Percentiles rank a stretch among this genome's conserved stretches.
These are phyloP conservation scores for Eupithecia tripunctaria DNA, from an alignment of 2,888 invertebrate genomes.

Conservation along the genomic window DNA sequence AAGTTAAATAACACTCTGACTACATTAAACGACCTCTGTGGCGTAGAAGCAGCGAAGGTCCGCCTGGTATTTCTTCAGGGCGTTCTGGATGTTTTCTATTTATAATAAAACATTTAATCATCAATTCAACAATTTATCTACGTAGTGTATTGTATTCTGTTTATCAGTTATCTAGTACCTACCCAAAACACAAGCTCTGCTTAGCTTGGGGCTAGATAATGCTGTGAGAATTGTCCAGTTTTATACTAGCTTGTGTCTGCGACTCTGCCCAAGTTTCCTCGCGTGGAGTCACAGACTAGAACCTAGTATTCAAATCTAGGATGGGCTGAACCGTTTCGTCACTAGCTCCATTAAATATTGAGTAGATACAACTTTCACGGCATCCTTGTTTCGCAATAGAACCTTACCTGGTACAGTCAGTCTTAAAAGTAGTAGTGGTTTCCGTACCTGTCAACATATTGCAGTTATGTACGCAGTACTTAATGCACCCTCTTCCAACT, in stretches of 20 bases:
- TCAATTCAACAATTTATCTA: no score
- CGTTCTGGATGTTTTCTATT: no score
- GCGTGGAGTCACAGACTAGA: background rate
- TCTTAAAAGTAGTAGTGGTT: background rate
- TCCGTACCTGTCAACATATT: background rate
- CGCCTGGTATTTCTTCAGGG: no score
- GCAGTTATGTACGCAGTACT: background rate
- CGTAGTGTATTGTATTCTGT: no score
- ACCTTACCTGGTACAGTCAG: constrained; percentile 9
- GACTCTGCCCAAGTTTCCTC: background rate
- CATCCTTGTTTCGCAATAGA: constrained; percentile 28
- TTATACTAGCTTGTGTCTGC: background rate
- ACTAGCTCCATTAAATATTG: constrained; percentile 19
- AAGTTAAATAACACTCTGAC: no score
- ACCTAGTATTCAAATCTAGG: constrained; percentile 8
- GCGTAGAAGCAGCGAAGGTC: no score
- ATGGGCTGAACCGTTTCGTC: constrained; percentile 5
- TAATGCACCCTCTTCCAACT: background rate
- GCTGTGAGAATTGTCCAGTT: no score
- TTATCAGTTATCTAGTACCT: no score
- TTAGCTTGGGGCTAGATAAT: no score
- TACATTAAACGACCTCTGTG: no score
- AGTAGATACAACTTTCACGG: constrained; percentile 30
- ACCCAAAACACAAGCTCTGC: no score
- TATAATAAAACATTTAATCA: no score